Percentiles rank a stretch among this genome's conserved stretches.
Evolutionary conservation across 1,140 invertebrate species (phyloP).

Genomic region (Cataglyphis hispanica): DNA sequence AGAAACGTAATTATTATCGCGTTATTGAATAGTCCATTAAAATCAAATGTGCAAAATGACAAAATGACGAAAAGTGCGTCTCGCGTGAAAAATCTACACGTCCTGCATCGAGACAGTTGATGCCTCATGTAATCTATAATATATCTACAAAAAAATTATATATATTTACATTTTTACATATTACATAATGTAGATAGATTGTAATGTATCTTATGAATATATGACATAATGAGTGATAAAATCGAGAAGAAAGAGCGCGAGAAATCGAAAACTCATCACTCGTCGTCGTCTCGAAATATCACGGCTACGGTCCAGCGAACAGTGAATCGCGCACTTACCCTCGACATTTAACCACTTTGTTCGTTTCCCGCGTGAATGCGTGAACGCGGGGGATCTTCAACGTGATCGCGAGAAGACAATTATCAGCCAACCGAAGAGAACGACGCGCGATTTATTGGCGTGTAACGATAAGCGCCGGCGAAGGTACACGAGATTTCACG

Average conservation of each 20-base stretch:
- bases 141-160: no score
- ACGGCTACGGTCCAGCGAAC: background rate
- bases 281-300: background rate
- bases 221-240: no score
- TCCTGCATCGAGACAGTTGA: no score
- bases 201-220: no score
- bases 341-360: slow-evolving; percentile 40
- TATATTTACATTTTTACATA: no score
- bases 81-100: background rate
- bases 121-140: no score
- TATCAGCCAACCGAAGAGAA: background rate
- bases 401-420: background rate
- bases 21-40: background rate
- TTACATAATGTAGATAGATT: no score
- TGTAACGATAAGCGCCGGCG: background rate
- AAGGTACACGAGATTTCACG: background rate
- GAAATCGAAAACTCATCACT: background rate
- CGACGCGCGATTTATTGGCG: slow-evolving; percentile 11
- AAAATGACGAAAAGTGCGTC: background rate
- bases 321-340: slow-evolving; percentile 40
- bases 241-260: no score
- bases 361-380: slow-evolving; percentile 18
- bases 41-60: background rate
- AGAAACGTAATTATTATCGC: background rate
- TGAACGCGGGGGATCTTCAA: background rate